Percentiles rank a stretch among this genome's conserved stretches.
Conservation (phyloP, 2,113 vertebrate genomes). For the Gambusia holbrooki region DNA sequence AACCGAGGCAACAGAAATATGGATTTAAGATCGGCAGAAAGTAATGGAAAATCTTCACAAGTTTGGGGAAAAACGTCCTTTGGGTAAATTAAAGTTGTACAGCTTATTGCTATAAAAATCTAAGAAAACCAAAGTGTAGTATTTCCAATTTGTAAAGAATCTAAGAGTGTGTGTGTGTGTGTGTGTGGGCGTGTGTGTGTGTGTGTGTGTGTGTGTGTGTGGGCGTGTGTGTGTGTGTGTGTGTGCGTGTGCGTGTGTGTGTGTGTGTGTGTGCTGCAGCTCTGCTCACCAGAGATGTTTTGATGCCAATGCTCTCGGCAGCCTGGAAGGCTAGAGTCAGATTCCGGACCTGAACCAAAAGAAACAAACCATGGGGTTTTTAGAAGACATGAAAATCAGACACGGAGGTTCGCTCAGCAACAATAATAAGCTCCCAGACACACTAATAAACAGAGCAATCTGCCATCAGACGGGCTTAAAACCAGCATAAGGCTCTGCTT, state of each 20-base stretch:
- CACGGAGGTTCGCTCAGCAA: slow-evolving; percentile 10
- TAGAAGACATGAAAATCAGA: slow-evolving; percentile 10
- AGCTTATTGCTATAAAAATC: not conserved
- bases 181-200: not conserved
- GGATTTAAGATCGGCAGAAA: not conserved
- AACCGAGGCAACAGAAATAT: not conserved
- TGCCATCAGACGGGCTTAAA: not conserved
- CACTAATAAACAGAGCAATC: not conserved
- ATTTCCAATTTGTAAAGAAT: not conserved
- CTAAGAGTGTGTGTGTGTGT: not conserved
- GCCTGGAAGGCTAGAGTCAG: slow-evolving; percentile 95
- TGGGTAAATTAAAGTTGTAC: not conserved
- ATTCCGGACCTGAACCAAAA: slow-evolving; percentile 87
- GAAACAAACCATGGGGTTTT: slow-evolving; percentile 54
- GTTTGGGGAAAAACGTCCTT: not conserved
- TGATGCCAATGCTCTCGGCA: slow-evolving; percentile 95
- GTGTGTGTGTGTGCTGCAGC: slow-evolving; percentile 4
- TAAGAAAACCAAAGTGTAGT: not conserved
- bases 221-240: not conserved
- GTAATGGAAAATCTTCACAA: not conserved
- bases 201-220: slow-evolving; percentile 9
- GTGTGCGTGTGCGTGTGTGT: not conserved
- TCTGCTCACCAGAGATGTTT: slow-evolving; percentile 92
- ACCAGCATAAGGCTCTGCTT: not conserved
- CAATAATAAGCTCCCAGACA: slow-evolving; percentile 12